phyloP scores from a whole-genome alignment of 2,888 invertebrate genomes.

The Acanthosepion pharaonis region DNA sequence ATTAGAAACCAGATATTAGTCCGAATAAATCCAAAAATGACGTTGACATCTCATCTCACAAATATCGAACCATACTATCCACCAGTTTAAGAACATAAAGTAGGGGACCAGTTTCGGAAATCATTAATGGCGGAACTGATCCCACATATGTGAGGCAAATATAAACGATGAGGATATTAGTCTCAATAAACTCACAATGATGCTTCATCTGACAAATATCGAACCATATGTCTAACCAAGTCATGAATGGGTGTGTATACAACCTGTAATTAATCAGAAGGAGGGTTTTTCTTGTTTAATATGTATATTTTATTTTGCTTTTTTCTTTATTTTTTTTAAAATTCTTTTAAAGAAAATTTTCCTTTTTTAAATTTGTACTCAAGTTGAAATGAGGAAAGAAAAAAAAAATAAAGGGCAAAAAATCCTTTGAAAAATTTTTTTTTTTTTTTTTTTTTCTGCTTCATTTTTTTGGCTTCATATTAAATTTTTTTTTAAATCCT shows the following conservation, averaged over 20 bases:
- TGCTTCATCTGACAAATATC: constrained; percentile 33
- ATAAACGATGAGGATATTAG: constrained; percentile 6
- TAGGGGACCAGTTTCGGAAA: background rate
- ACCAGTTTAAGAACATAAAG: background rate
- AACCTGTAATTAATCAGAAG: constrained; percentile 3
- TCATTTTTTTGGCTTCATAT: background rate
- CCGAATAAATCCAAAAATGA: background rate
- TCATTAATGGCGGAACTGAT: background rate
- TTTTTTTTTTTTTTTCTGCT: too few relatives aligned
- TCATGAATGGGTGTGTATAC: constrained; percentile 33
- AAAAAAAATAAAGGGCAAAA: background rate
- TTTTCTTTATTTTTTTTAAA: background rate
- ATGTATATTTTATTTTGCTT: too few relatives aligned
- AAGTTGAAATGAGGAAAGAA: background rate
- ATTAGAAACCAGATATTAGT: background rate
- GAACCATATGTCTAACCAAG: constrained; percentile 33
- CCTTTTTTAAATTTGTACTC: background rate
- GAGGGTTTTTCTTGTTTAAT: background rate
- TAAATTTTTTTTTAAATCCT: background rate
- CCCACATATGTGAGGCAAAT: constrained; percentile 33
- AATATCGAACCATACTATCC: constrained; percentile 2
- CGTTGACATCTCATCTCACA: background rate
- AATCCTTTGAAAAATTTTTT: too few relatives aligned
- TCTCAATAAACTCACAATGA: constrained; percentile 21
- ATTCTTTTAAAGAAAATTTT: background rate